Evolutionary conservation across 2,888 invertebrate species (phyloP).

Genomic region (Cepaea hortensis): DNA sequence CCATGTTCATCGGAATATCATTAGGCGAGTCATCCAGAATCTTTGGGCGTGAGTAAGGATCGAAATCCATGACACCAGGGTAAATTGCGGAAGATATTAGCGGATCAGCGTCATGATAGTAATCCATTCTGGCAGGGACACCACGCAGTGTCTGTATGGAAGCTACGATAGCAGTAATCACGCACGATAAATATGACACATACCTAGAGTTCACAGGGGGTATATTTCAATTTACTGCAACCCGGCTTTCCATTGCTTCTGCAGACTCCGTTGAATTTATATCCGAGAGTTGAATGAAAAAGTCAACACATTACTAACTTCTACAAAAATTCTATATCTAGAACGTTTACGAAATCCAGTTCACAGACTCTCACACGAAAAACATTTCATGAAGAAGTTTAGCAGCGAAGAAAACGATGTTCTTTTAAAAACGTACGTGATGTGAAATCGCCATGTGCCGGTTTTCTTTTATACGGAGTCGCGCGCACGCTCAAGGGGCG

Average conservation of each 20-base stretch:
- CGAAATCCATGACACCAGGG: conserved; percentile 25
- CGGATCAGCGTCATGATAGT: conserved; percentile 30
- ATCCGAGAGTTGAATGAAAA: conserved; percentile 29
- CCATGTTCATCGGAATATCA: conserved; percentile 26
- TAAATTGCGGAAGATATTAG: conserved; percentile 29
- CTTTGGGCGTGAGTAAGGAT: conserved; percentile 28
- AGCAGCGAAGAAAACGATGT: background rate
- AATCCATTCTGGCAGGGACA: conserved; percentile 28
- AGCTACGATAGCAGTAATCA: background rate
- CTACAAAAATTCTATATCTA: background rate
- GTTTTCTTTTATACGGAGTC: conserved; percentile 9
- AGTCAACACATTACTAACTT: background rate
- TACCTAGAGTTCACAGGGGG: background rate
- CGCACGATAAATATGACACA: background rate
- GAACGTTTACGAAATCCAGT: background rate
- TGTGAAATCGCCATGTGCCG: conserved; percentile 20
- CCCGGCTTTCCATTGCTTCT: background rate
- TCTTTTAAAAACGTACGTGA: background rate
- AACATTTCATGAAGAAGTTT: no score
- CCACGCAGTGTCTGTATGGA: background rate
- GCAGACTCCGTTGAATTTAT: background rate
- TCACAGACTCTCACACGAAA: background rate
- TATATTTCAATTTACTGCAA: background rate
- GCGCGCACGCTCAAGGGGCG: conserved; percentile 18
- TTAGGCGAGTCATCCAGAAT: background rate